Evolutionary conservation across 2,888 invertebrate genomes (phyloP).

Genomic region (Dugesia japonica): DNA sequence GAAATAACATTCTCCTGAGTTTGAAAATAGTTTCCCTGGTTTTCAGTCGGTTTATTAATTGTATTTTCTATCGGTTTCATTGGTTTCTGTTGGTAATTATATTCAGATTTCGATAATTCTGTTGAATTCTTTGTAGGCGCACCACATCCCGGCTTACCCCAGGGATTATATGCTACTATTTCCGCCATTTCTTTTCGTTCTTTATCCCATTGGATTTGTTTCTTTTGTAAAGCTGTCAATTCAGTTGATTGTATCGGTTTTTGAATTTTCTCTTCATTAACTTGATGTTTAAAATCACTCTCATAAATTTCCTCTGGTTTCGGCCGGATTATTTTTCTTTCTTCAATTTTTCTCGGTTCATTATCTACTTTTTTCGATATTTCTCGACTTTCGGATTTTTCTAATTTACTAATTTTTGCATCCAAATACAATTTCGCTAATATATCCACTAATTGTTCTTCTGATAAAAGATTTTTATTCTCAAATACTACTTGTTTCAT

Average conservation of each 20-base stretch:
- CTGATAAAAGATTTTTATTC: neutral
- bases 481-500: neutral
- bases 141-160: slow-evolving; percentile 55
- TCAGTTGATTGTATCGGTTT: neutral
- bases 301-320: neutral
- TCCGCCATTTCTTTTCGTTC: slow-evolving; percentile 57
- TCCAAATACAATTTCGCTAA: neutral
- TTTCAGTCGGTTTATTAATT: neutral
- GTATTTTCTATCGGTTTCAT: neutral
- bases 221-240: slow-evolving; percentile 58
- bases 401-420: neutral
- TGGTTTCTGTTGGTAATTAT: neutral
- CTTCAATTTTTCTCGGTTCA: neutral
- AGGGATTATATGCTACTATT: slow-evolving; percentile 53
- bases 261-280: too few species aligned
- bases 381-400: neutral
- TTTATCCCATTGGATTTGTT: slow-evolving; percentile 76
- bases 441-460: slow-evolving; percentile 1
- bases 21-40: neutral
- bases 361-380: too few species aligned
- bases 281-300: neutral
- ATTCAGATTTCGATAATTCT: neutral
- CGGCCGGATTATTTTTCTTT: neutral
- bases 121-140: slow-evolving; percentile 38
- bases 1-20: too few species aligned